Evolutionary conservation across 2,888 invertebrate genomes (phyloP), one percentile per base, ranked within the genome.

Genomic region (Chalcosyrphus nemorum): DNA sequence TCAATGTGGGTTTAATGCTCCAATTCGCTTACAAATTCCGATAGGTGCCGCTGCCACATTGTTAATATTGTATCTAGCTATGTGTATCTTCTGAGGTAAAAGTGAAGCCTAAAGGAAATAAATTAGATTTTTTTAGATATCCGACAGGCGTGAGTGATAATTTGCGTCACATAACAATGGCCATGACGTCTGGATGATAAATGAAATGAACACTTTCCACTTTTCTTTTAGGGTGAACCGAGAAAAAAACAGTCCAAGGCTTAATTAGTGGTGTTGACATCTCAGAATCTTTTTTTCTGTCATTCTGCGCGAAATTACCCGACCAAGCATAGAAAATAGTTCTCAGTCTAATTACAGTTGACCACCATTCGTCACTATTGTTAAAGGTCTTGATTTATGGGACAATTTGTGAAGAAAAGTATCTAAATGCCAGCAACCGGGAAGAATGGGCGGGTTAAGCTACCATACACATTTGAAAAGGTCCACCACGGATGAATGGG

Each of bases 261-360:
- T 57, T 63, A 41, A 41, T 74, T 66, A 47, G 54, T 68, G 11
- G 38, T n/a, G 71, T 66, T 71, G 78, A 78, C 68, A 68, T 68
- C 29, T 35, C 11, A 68, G 27, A 77, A 56, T 61, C 9, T 54
- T 13, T 47, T 13, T 27, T 11, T 24, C 45, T 65, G 9, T 57
- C 57, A 17, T n/a, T 45, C 13, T 57, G 19, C 5, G 43, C 68
- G 9, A 54, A 75, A 57, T 75, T 35, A 80, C 57, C 70, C 68
- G 38, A 70, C 63, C 82, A 43, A 45, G 35, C 38, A 57, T 13
- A 43, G 43, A 71, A 80, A 70, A 80, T 50, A 65, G 43, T 74
- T 80, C 56, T 84, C 65, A 80, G 84, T 84, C 75, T 84, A 84
- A 80, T 80, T 84, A 75, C 80, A 63, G 63, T 52, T 74, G 80